phyloP scores from a whole-genome alignment of 2,888 invertebrate genomes.

The Mythimna lalbum region DNA sequence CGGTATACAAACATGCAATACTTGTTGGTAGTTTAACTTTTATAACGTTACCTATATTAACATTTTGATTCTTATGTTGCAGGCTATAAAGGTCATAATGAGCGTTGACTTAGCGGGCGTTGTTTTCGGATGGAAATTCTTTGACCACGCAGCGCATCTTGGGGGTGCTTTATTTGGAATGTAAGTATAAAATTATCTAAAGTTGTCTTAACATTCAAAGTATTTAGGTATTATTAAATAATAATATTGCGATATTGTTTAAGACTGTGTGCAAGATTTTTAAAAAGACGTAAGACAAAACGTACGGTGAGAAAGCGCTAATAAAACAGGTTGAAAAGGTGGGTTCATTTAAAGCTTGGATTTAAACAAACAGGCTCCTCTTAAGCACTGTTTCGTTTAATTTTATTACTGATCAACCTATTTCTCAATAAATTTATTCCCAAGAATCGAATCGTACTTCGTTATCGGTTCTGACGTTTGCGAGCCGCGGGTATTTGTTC shows the following conservation, averaged over 20 bases:
- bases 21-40: not conserved
- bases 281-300: constrained; percentile 14
- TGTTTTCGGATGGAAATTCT: constrained; percentile 96
- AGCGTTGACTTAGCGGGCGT: constrained; percentile 96
- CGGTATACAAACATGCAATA: constrained; percentile 90
- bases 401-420: not conserved
- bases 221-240: constrained; percentile 22
- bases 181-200: constrained; percentile 88
- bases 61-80: constrained; percentile 65
- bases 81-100: constrained; percentile 97
- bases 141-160: constrained; percentile 99
- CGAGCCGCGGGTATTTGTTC: too few species aligned
- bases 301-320: constrained; percentile 4
- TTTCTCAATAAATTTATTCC: not conserved
- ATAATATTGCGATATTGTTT: constrained; percentile 50
- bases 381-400: not conserved
- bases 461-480: too few species aligned
- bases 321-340: constrained; percentile 30
- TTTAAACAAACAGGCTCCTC: not conserved
- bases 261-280: constrained; percentile 41
- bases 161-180: constrained; percentile 98
- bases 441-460: not conserved
- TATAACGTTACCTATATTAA: not conserved
- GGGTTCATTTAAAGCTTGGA: not conserved
- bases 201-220: not conserved